A percentile compares a stretch with the other conserved stretches of the same genome.
These are phyloP conservation scores for Aradus depressus DNA, from an alignment of 2,888 invertebrate genomes.

Conservation along the genomic window DNA sequence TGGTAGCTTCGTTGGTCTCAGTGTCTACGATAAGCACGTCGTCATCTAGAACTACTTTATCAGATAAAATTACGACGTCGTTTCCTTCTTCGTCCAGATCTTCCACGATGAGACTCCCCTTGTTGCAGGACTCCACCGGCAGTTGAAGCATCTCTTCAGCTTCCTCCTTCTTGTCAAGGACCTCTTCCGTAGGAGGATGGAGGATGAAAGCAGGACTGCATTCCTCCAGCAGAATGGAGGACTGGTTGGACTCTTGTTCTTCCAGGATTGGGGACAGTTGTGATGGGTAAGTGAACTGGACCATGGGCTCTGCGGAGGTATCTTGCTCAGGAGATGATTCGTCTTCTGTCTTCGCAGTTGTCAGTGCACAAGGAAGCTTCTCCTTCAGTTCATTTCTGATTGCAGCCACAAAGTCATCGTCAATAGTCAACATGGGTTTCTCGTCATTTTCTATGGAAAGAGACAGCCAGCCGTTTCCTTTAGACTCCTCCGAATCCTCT, in stretches of 20 bases:
- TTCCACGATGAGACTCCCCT: conserved; percentile 33
- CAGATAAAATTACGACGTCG: conserved; percentile 2
- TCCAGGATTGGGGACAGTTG: conserved; percentile 51
- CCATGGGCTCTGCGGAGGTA: conserved; percentile 25
- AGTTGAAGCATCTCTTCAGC: conserved; percentile 28
- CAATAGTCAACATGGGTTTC: conserved; percentile 44
- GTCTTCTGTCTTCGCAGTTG: conserved; percentile 36
- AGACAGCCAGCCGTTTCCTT: conserved; percentile 42
- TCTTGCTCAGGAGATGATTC: conserved; percentile 28
- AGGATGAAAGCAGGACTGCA: conserved; percentile 30
- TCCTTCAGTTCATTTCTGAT: conserved; percentile 56
- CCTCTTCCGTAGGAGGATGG: conserved; percentile 24
- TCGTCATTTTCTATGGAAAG: conserved; percentile 34
- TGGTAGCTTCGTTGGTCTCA: conserved; percentile 40
- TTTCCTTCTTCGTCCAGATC: conserved; percentile 35
- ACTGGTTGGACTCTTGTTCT: conserved; percentile 39
- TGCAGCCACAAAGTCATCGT: conserved; percentile 59
- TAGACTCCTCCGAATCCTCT: conserved; percentile 27
- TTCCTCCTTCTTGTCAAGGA: conserved; percentile 28
- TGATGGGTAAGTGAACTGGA: conserved; percentile 44
- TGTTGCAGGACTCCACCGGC: conserved; percentile 26
- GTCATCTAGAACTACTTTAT: conserved; percentile 29
- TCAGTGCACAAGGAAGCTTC: conserved; percentile 47
- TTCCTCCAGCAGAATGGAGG: conserved; percentile 28
- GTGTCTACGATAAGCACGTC: conserved; percentile 42